Conservation (phyloP, 2,888 invertebrate species). For the Clanis bilineata region DNA sequence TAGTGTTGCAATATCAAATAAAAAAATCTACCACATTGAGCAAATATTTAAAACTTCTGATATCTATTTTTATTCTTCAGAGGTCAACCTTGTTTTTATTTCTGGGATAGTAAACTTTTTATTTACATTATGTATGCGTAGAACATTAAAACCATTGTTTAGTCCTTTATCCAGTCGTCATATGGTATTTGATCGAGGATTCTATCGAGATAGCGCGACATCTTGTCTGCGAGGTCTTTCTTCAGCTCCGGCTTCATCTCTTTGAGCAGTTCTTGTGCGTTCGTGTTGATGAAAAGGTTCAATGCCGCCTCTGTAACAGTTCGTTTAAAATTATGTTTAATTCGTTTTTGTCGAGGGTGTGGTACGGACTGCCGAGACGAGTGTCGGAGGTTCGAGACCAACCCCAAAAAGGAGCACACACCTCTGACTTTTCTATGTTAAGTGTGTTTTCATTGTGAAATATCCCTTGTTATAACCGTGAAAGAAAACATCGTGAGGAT, state of each 20-base stretch:
- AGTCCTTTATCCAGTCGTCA: slow-evolving; percentile 87
- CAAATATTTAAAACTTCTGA: neutral
- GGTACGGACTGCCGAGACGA: too few relatives aligned
- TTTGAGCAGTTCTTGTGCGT: slow-evolving; percentile 90
- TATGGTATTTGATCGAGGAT: slow-evolving; percentile 89
- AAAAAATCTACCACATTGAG: neutral
- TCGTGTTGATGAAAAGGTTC: slow-evolving; percentile 93
- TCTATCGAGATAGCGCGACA: slow-evolving; percentile 88
- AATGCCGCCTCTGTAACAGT: slow-evolving; percentile 87
- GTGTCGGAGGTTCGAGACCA: too few relatives aligned
- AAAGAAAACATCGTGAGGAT: too few relatives aligned
- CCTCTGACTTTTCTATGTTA: too few relatives aligned
- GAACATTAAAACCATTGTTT: slow-evolving; percentile 23
- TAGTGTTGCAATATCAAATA: neutral
- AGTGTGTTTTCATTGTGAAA: too few relatives aligned
- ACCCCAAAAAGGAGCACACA: too few relatives aligned
- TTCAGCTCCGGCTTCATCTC: slow-evolving; percentile 94
- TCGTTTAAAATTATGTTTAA: neutral
- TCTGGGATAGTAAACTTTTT: neutral
- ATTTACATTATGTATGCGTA: slow-evolving; percentile 5
- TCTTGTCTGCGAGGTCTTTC: slow-evolving; percentile 87
- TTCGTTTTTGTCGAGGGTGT: neutral
- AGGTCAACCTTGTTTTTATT: neutral
- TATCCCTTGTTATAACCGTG: too few relatives aligned
- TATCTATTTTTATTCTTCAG: too few relatives aligned